Evolutionary conservation across 2,797 vertebrate genomes (phyloP), one percentile per base, ranked within the genome.

Genomic region (Crocidura indochinensis): DNA sequence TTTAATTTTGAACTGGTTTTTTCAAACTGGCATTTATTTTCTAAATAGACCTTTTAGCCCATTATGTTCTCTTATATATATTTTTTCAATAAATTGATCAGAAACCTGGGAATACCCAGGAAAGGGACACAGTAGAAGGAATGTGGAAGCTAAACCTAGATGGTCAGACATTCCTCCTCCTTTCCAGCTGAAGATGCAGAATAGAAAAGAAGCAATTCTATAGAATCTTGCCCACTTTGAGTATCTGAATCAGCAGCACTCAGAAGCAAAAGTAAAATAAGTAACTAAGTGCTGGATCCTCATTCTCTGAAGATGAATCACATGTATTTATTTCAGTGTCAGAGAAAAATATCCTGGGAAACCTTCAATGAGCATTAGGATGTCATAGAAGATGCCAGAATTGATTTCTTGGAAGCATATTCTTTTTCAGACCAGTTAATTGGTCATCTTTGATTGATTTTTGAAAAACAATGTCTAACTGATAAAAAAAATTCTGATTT

Each of bases 321-420:
- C 44, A 17, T 15, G 4, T 49, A 84, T 94, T 94, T 93, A 88
- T 94, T 94, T 94, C 84, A 51, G 51, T 79, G 93, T 95, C 87
- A 93, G 92, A 92, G 89, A 96, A 89, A 92, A 93, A 94, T 92
- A 87, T 93, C 89, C 91, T 6, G 2, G 80, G 93, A 92, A 38
- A 51, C 27, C 79, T 91, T 90, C 72, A 69, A 84, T 51, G 73
- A 75, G 71, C 47, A 76, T 94, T 82, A 68, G 64, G 84, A 10
- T 84, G 74, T 56, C 92, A 82, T 94, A 75, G 87, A 84, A 60
- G 60, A 11, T 46, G 49, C 26, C 49, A 2, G 53, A 51, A 87
- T 94, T 94, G 88, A 49, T 92, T 88, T 90, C 93, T 88, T 74
- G 20, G 51, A 87, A 81, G 74, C 62, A 4, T 62, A n/a, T 88